A percentile compares a stretch with the other conserved stretches of the same genome.
Conservation (phyloP, 30 jellyfish, hydroid and myxozoan species). For the Nemopilema nomurai region DNA sequence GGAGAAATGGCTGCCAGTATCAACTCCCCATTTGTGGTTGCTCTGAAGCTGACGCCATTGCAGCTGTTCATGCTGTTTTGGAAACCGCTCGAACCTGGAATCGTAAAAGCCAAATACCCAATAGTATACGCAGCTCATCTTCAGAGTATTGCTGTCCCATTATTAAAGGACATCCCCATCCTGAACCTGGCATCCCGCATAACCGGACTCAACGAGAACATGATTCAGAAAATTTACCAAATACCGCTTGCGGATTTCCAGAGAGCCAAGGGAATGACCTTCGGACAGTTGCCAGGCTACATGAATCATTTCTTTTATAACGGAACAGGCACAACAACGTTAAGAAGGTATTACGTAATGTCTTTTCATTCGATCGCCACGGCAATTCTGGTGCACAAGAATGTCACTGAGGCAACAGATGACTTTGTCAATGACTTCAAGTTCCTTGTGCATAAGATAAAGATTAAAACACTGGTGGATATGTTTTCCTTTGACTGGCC, state of each 20-base stretch:
- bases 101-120: neutral
- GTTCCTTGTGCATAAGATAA: neutral
- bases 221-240: constrained; percentile 17
- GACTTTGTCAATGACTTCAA: constrained; percentile 43
- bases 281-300: constrained; percentile 1
- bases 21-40: neutral
- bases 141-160: constrained; percentile 5
- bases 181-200: constrained; percentile 15
- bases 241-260: constrained; percentile 2
- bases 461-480: neutral
- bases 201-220: constrained; percentile 10
- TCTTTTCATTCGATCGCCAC: constrained; percentile 32
- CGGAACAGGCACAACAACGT: neutral
- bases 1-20: neutral
- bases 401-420: constrained; percentile 23
- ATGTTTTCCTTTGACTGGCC: neutral
- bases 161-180: neutral
- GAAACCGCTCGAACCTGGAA: neutral
- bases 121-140: constrained; percentile 18
- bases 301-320: constrained; percentile 6
- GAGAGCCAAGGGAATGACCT: neutral
- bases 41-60: neutral
- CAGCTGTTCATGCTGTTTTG: neutral
- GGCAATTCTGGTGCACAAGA: constrained; percentile 35
- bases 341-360: constrained; percentile 30